phyloP scores from a whole-genome alignment of 2,888 invertebrate genomes.

The Stegophylla sp. region DNA sequence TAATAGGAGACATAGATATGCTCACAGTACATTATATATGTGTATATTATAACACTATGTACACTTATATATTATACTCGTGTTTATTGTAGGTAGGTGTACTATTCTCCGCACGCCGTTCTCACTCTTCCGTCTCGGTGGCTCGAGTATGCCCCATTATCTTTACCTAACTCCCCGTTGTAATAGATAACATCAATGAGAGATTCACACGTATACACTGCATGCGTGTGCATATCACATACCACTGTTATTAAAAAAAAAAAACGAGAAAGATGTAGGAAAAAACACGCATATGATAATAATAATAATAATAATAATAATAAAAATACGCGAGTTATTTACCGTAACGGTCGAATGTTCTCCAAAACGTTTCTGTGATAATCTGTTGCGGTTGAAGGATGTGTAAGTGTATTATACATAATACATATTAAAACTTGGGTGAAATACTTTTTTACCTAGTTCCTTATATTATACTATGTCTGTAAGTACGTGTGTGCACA shows the following conservation, averaged over 20 bases:
- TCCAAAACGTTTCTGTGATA: conserved; percentile 15
- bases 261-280: neutral
- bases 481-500: too few species aligned
- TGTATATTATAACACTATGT: neutral
- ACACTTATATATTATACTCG: neutral
- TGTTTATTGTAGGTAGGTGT: too few species aligned
- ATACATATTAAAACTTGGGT: neutral
- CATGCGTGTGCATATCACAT: conserved; percentile 40
- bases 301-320: neutral
- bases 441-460: conserved; percentile 11
- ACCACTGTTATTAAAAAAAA: conserved; percentile 11
- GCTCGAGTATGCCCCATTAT: conserved; percentile 34
- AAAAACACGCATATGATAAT: neutral
- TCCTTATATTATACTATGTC: neutral
- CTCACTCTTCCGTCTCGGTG: conserved; percentile 55
- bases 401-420: neutral
- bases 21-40: neutral
- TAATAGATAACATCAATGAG: conserved; percentile 55
- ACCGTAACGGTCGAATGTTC: conserved; percentile 37
- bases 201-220: conserved; percentile 47
- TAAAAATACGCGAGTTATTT: conserved; percentile 35
- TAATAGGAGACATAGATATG: too few species aligned
- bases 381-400: conserved; percentile 6
- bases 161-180: conserved; percentile 44
- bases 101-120: conserved; percentile 24